phyloP scores from a whole-genome alignment of 2,113 vertebrate genomes.

The Xyrauchen texanus region DNA sequence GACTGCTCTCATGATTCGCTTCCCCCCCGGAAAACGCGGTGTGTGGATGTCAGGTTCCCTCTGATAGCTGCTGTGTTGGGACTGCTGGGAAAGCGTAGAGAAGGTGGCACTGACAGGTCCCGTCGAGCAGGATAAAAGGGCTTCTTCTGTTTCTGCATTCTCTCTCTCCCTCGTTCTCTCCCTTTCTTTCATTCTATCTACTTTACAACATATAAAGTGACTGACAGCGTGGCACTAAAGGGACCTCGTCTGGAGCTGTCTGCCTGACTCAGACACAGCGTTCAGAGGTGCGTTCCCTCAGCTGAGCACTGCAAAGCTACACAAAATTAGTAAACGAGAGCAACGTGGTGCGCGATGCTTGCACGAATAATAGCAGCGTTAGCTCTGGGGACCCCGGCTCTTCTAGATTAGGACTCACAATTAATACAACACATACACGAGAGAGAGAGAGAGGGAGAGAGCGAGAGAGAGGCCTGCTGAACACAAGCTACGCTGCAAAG shows the following conservation, averaged over 20 bases:
- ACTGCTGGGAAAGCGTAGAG: constrained; percentile 55
- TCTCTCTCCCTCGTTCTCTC: constrained; percentile 24
- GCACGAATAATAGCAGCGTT: constrained; percentile 51
- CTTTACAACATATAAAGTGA: constrained; percentile 48
- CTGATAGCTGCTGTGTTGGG: constrained; percentile 55
- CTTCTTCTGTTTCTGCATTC: constrained; percentile 38
- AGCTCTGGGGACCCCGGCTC: constrained; percentile 43
- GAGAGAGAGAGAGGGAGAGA: neutral
- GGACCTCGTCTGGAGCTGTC: constrained; percentile 40
- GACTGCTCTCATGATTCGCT: constrained; percentile 45
- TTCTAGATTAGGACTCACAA: constrained; percentile 57
- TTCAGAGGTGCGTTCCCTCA: constrained; percentile 39
- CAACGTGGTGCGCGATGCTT: constrained; percentile 33
- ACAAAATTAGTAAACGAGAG: constrained; percentile 53
- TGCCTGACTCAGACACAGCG: constrained; percentile 35
- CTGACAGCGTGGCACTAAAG: constrained; percentile 56
- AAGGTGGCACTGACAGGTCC: constrained; percentile 61
- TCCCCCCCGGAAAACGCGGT: constrained; percentile 43
- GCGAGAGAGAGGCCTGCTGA: neutral
- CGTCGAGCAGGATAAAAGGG: constrained; percentile 58
- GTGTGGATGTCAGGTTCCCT: constrained; percentile 55
- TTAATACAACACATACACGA: constrained; percentile 52
- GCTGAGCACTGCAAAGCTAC: constrained; percentile 25
- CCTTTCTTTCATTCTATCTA: constrained; percentile 17
- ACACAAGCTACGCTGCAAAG: neutral